phyloP scores from a whole-genome alignment of 2,113 vertebrate genomes.

The Spizaetus ornatus region DNA sequence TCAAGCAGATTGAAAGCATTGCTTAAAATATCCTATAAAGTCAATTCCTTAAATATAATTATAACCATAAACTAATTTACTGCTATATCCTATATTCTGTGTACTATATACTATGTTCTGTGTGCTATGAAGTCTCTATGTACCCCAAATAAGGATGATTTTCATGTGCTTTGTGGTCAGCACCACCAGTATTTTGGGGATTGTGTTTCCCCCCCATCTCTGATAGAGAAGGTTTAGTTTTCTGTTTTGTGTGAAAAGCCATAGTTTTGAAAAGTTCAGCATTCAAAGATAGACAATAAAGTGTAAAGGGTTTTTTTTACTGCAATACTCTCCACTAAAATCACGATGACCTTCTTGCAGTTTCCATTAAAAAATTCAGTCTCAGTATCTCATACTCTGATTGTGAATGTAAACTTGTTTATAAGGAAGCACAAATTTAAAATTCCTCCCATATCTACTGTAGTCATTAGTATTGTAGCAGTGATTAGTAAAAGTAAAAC shows the following conservation, averaged over 20 bases:
- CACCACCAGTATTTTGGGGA: not conserved
- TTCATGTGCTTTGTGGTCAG: not conserved
- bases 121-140: not conserved
- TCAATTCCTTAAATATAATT: not conserved
- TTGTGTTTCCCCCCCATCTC: not conserved
- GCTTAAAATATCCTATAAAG: not conserved
- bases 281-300: not conserved
- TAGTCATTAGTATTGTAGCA: not conserved
- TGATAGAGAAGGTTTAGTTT: not conserved
- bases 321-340: not conserved
- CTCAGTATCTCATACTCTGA: not conserved
- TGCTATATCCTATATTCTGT: not conserved
- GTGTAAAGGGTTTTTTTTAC: not conserved
- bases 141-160: not conserved
- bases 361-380: not conserved
- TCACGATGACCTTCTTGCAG: not conserved
- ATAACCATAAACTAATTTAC: not conserved
- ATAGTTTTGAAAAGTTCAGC: not conserved
- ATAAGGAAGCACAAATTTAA: not conserved
- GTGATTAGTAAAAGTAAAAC: not conserved
- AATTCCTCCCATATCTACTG: not conserved
- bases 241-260: not conserved
- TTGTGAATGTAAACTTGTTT: slow-evolving; percentile 8
- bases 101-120: not conserved
- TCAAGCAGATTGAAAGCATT: not conserved